Conservation (phyloP, 2,888 invertebrate species). For the Drosophila quinaria region DNA sequence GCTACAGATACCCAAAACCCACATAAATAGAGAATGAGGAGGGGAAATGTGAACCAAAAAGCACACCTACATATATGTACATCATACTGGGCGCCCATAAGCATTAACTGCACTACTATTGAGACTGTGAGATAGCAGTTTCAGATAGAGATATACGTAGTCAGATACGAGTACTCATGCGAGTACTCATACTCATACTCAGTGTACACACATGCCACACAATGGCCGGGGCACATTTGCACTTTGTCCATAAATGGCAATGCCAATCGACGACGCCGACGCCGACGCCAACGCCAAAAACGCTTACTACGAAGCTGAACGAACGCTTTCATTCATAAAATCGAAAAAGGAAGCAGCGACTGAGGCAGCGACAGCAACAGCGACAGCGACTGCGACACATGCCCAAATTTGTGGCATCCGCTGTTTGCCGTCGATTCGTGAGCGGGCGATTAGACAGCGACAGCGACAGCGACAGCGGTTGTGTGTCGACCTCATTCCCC, state of each 20-base stretch:
- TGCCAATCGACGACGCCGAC: constrained; percentile 65
- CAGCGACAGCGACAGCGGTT: constrained; percentile 25
- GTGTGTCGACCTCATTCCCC: constrained; percentile 31
- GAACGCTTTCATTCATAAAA: constrained; percentile 77
- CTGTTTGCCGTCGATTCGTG: constrained; percentile 69
- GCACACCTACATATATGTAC: constrained; percentile 41
- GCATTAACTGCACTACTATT: constrained; percentile 34
- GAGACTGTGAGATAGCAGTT: constrained; percentile 37
- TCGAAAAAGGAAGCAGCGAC: constrained; percentile 76
- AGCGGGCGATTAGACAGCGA: constrained; percentile 69
- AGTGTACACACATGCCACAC: constrained; percentile 40
- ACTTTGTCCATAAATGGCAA: constrained; percentile 77
- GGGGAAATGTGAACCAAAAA: constrained; percentile 7
- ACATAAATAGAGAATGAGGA: neutral
- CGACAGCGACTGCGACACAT: constrained; percentile 63
- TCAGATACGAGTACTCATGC: constrained; percentile 15
- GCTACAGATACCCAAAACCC: constrained; percentile 24
- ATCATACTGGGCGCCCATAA: constrained; percentile 49
- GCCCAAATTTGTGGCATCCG: constrained; percentile 81
- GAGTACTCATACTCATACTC: constrained; percentile 6
- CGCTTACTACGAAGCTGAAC: constrained; percentile 58
- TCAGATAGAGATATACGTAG: constrained; percentile 28
- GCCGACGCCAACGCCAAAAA: constrained; percentile 58
- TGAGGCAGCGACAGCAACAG: constrained; percentile 4
- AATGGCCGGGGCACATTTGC: constrained; percentile 67